Evolutionary conservation across 2,888 invertebrate species (phyloP).

Genomic region (Lordiphosa andalusiaca): DNA sequence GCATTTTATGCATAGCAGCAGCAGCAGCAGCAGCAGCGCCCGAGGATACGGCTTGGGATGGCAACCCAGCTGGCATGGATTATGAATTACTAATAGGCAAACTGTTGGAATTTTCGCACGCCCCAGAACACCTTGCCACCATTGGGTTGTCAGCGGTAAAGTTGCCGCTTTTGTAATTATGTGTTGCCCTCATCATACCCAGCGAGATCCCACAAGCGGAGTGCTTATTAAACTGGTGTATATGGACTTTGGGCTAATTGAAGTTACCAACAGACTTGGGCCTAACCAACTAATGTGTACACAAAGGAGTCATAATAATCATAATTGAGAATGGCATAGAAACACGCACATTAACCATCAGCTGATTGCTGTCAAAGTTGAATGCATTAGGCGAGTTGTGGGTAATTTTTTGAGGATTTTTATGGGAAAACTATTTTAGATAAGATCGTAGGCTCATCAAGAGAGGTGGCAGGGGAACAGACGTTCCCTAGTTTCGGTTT

Average conservation of each 20-base stretch:
- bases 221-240: too few species aligned
- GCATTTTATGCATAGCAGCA: conserved; percentile 2
- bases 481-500: too few species aligned
- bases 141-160: conserved; percentile 42
- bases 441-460: too few species aligned
- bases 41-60: background rate
- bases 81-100: conserved; percentile 71
- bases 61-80: conserved; percentile 40
- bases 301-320: background rate
- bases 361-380: too few species aligned
- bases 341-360: too few species aligned
- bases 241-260: conserved; percentile 5
- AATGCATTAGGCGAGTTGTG: too few species aligned
- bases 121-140: conserved; percentile 28
- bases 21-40: conserved; percentile 10
- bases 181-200: conserved; percentile 37
- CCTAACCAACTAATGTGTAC: background rate
- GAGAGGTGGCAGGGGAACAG: too few species aligned
- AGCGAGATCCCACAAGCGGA: background rate
- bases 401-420: too few species aligned
- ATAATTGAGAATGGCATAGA: background rate
- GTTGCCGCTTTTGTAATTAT: conserved; percentile 66
- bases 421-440: too few species aligned
- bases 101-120: conserved; percentile 68
- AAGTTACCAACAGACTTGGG: background rate